A percentile compares a stretch with the other conserved stretches of the same genome.
Conservation (phyloP, 2,797 vertebrate species). For the Gymnothorax javanicus region DNA sequence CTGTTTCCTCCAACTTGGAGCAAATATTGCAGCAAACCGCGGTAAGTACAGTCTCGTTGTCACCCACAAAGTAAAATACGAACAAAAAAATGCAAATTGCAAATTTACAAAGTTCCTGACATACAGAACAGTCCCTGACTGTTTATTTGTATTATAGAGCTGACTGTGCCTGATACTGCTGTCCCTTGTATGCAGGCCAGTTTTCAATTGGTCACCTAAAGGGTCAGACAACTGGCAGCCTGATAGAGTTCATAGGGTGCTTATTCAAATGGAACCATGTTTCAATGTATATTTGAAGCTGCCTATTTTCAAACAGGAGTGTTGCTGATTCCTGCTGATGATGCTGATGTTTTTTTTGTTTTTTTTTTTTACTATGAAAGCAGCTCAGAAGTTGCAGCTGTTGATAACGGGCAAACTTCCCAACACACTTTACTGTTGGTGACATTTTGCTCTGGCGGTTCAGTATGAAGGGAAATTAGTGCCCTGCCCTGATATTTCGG, state of each 20-base stretch:
- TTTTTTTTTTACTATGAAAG: slow-evolving; percentile 66
- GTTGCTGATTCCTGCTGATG: slow-evolving; percentile 61
- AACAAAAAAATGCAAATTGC: background rate
- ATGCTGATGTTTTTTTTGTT: slow-evolving; percentile 50
- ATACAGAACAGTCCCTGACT: background rate
- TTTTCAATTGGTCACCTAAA: background rate
- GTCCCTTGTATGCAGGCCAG: background rate
- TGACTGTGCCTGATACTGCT: background rate
- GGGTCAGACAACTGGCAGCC: slow-evolving; percentile 43
- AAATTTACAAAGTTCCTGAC: too few relatives aligned
- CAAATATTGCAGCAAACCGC: slow-evolving; percentile 31
- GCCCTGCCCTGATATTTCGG: slow-evolving; percentile 61
- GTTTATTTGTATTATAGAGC: background rate
- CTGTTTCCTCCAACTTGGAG: slow-evolving; percentile 46
- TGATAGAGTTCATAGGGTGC: background rate
- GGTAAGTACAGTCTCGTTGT: background rate
- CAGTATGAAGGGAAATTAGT: slow-evolving; percentile 57
- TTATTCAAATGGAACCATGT: background rate
- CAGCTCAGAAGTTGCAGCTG: slow-evolving; percentile 80
- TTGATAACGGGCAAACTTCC: slow-evolving; percentile 71
- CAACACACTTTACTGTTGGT: slow-evolving; percentile 68
- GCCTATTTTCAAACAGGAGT: background rate
- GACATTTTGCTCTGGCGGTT: slow-evolving; percentile 64
- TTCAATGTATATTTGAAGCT: background rate
- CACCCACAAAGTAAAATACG: too few relatives aligned